phyloP scores from a whole-genome alignment of 2,888 invertebrate species.

The Eristalinus aeneus region DNA sequence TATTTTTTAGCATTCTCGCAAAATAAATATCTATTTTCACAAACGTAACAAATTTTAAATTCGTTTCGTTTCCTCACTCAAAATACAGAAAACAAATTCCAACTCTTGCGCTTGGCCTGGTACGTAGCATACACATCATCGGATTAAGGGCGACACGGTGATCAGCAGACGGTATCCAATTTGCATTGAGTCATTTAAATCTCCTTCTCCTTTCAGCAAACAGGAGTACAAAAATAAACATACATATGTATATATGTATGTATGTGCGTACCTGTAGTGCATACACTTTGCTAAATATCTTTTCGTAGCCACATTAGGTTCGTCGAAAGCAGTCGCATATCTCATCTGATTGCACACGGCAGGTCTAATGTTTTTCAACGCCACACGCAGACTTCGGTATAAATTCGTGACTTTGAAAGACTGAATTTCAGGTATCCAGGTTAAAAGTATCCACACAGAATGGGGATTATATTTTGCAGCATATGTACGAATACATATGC shows the following conservation, averaged over 20 bases:
- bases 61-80: neutral
- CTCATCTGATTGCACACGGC: neutral
- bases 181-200: conserved; percentile 20
- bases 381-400: neutral
- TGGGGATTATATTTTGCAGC: neutral
- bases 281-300: neutral
- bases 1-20: too few relatives aligned
- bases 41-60: neutral
- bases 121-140: neutral
- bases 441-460: neutral
- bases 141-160: conserved; percentile 10
- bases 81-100: neutral
- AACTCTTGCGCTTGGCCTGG: neutral
- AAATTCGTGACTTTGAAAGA: conserved; percentile 14
- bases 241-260: neutral
- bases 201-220: neutral
- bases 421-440: conserved; percentile 5
- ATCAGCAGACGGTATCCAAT: conserved; percentile 35
- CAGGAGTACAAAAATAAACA: conserved; percentile 13
- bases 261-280: conserved; percentile 13
- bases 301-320: neutral
- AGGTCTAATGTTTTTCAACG: neutral
- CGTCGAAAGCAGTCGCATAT: neutral
- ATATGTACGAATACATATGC: neutral
- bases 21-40: neutral